Evolutionary conservation across 2,888 invertebrate genomes (phyloP), one percentile per base, ranked within the genome.

Genomic region (Drosophila koepferae): DNA sequence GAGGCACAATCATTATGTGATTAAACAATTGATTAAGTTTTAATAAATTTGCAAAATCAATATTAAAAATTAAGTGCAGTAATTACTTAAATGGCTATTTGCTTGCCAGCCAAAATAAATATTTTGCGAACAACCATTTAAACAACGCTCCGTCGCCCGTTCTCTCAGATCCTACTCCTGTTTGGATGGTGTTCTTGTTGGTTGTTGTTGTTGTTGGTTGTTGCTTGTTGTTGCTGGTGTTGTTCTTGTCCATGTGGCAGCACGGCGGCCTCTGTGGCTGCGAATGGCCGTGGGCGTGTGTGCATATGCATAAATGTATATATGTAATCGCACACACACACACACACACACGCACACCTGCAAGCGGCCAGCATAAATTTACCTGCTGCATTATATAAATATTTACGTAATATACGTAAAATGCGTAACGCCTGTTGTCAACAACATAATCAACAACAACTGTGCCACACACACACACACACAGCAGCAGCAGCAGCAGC

Each of bases 381-480:
- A 87, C 87, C 87, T 84, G 90, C 87, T 90, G 89, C 89, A 87
- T 86, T 91, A 84, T 82, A 87, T 87, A 91, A 92, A 91, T 91
- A 91, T 91, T 92, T 91, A 86, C 87, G 86, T 89, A 83, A 87
- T 86, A 89, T 77, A 85, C 80, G 86, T 80, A 89, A 82, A 90
- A 86, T 89, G 90, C 86, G 83, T 91, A 90, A 91, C 90, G 91
- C 89, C 90, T 85, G 91, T 91, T 91, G 91, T 91, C 92, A 91
- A 91, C 91, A 91, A 91, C 91, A 91, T 90, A 81, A 86, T 90
- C 86, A 90, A 88, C 86, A 86, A 77, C 83, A 84, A 80, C 73
- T 62, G 63, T 43, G 72, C 65, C 65, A 74, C 58, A 46, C 56
- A 41, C 56, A 56, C 56, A 62, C 79, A 43, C 43, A 43, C 18